Evolutionary conservation across 2,797 vertebrate species (phyloP).

Genomic region (Dromococcyx pavoninus): DNA sequence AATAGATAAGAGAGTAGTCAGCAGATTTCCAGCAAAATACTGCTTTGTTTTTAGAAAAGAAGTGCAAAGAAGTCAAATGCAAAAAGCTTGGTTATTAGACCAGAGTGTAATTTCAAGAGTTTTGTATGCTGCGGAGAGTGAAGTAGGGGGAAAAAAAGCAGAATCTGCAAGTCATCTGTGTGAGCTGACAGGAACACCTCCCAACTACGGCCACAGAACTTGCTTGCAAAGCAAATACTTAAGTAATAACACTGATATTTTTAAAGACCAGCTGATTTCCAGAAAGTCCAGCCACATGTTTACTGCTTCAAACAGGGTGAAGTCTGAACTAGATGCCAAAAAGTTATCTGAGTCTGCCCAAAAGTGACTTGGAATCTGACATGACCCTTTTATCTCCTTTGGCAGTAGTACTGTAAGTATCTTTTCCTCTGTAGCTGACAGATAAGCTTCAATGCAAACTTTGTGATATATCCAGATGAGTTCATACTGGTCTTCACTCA

Average conservation of each 20-base stretch:
- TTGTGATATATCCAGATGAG: constrained; percentile 17
- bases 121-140: background rate
- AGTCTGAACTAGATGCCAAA: constrained; percentile 2
- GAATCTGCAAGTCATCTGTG: background rate
- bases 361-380: constrained; percentile 34
- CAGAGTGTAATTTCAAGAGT: background rate
- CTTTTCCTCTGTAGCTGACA: constrained; percentile 17
- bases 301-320: constrained; percentile 1
- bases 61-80: rapidly evolving
- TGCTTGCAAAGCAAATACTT: background rate
- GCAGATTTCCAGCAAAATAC: background rate
- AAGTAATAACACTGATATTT: constrained; percentile 42
- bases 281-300: constrained; percentile 15
- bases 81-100: background rate
- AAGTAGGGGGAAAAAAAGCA: background rate
- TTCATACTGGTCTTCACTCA: background rate
- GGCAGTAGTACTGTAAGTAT: constrained; percentile 14
- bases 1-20: background rate
- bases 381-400: constrained; percentile 35
- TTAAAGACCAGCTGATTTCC: constrained; percentile 30
- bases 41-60: background rate
- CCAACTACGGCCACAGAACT: background rate
- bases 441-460: constrained; percentile 8
- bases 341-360: constrained; percentile 1
- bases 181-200: background rate